These are phyloP conservation scores for Forficula auricularia DNA, from an alignment of 1,140 invertebrate species.

Conservation along the genomic window DNA sequence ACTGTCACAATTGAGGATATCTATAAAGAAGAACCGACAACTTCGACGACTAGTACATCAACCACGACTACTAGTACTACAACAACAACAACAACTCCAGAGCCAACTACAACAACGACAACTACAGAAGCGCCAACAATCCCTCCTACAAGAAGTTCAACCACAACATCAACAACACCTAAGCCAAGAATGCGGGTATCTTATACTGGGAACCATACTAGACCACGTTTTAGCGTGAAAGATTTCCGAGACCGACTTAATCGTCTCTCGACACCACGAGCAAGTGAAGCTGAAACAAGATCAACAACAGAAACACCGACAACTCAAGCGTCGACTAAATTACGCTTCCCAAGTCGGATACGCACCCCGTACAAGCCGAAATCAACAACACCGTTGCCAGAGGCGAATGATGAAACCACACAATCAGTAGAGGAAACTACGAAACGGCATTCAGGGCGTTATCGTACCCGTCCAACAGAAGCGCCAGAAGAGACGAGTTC, in stretches of 20 bases:
- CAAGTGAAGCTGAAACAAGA: not conserved
- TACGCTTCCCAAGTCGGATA: no score
- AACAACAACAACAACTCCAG: constrained; percentile 1
- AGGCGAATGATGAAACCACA: no score
- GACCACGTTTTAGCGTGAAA: constrained; percentile 8
- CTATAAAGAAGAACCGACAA: not conserved
- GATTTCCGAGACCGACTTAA: constrained; percentile 7
- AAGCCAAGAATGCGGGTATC: not conserved
- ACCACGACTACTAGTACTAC: constrained; percentile 5
- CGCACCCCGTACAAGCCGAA: no score
- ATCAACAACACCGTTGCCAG: no score
- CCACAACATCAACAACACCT: not conserved
- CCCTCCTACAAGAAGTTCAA: not conserved
- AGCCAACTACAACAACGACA: constrained; percentile 1
- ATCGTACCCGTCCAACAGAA: no score
- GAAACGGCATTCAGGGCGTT: no score
- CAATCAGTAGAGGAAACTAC: no score
- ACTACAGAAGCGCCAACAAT: not conserved
- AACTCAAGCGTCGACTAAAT: no score
- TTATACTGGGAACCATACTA: not conserved
- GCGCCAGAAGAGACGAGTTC: no score
- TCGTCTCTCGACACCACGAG: not conserved
- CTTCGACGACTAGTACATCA: no score
- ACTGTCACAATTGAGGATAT: not conserved
- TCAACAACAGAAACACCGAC: constrained; percentile 1